phyloP scores from a whole-genome alignment of 37 sponge, comb jelly and placozoan species.

The Spongilla lacustris region DNA sequence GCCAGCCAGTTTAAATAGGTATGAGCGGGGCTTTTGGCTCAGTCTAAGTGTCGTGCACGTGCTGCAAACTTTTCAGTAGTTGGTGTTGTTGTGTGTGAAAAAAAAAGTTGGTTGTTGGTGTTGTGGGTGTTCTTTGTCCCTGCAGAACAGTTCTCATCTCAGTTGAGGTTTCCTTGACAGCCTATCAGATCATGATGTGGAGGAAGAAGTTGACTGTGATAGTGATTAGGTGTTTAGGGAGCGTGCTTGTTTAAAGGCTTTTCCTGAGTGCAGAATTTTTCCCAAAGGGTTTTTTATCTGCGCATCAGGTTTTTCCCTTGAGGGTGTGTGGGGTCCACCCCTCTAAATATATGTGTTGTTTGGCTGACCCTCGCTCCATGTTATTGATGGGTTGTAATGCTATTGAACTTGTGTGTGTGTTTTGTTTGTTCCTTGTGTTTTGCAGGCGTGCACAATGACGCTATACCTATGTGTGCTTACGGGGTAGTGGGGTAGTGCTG shows the following conservation, averaged over 20 bases:
- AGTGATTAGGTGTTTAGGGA: conserved; percentile 1
- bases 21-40: not conserved
- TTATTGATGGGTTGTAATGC: not conserved
- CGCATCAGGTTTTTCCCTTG: conserved; percentile 1
- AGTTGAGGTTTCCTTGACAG: not conserved
- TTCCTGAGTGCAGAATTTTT: not conserved
- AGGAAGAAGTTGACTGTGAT: not conserved
- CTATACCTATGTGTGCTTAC: too few species aligned
- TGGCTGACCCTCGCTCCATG: conserved; percentile 1
- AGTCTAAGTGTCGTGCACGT: conserved; percentile 1
- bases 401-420: not conserved
- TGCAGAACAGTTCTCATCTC: not conserved
- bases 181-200: conserved; percentile 1
- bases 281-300: conserved; percentile 1
- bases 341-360: conserved; percentile 1
- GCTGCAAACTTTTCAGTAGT: not conserved
- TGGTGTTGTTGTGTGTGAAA: not conserved
- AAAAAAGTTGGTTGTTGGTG: too few species aligned
- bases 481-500: too few species aligned
- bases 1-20: not conserved
- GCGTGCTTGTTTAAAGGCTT: not conserved
- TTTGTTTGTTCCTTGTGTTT: too few species aligned
- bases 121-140: too few species aligned
- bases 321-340: conserved; percentile 1
- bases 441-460: too few species aligned